Evolutionary conservation across 53 echinoderm and acorn worm genomes (phyloP).

Genomic region (Luidia sarsii): DNA sequence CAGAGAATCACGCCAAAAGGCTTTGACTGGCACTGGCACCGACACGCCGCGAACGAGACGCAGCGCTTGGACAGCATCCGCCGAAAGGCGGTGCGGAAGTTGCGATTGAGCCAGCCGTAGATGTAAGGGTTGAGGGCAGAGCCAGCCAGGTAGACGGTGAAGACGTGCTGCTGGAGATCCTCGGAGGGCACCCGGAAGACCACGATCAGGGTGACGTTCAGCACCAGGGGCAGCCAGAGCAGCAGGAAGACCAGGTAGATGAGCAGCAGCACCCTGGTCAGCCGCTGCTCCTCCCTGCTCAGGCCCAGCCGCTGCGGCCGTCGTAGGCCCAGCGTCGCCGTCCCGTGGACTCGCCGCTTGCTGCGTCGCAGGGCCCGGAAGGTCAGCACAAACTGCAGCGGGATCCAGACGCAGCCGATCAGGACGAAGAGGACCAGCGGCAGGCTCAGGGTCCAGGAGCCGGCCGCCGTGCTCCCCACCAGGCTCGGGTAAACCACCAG

Average conservation of each 20-base stretch:
- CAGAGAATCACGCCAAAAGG: background rate
- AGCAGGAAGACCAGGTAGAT: constrained; percentile 29
- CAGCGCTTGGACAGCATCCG: constrained; percentile 1
- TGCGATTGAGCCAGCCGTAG: constrained; percentile 23
- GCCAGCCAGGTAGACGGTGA: constrained; percentile 21
- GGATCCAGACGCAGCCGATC: constrained; percentile 40
- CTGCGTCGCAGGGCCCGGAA: constrained; percentile 19
- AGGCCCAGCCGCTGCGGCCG: constrained; percentile 1
- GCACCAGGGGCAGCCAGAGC: constrained; percentile 17
- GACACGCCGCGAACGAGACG: too few species aligned
- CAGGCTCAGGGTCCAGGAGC: background rate
- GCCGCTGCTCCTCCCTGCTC: constrained; percentile 12
- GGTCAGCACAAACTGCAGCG: constrained; percentile 32
- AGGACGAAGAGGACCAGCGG: constrained; percentile 12
- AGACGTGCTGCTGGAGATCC: background rate
- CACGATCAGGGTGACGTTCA: constrained; percentile 16
- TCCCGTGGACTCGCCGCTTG: constrained; percentile 19
- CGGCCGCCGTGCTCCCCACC: background rate
- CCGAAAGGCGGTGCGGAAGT: constrained; percentile 15
- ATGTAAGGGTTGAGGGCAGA: constrained; percentile 28
- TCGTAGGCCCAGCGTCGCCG: background rate
- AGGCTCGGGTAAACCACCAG: background rate
- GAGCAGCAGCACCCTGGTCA: constrained; percentile 28
- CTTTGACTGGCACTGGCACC: constrained; percentile 11
- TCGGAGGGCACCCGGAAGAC: constrained; percentile 25